Base-by-base conservation (phyloP, 2,888 invertebrate genomes). In the Pristionchus arcanus region DNA sequence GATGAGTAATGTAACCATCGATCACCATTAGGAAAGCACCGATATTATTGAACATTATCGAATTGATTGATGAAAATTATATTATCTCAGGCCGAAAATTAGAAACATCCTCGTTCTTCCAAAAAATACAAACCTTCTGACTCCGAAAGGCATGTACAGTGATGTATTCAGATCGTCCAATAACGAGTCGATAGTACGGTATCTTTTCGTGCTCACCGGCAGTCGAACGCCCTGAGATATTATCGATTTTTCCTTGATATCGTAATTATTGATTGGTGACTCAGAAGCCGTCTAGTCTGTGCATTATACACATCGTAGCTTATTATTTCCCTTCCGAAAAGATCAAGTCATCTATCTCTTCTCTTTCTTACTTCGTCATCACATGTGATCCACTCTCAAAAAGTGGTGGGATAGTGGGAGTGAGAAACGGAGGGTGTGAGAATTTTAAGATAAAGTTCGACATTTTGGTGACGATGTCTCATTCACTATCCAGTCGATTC, bases 171-270 rank as follows among this genome's bases (percentile, higher is more conserved):
- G 91, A 21, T 94, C 94, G 89, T 95, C 95, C 91, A 95, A 90
- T 77, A 95, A 89, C 63, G 93, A 92, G 87, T 94, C 93, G 90
- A 95, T 93, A 28, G 91, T 95, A 84, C 94, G 94, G 91, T 95
- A 95, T 13, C 94, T 93, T 42, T 92, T 92, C 85, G 93, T 94
- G 68, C 95, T 94, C n/a, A 95, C 91, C 15, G 95, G 95, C 49
- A 95, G 90, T 2, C 95, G 94, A 13, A 95, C 92, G 85, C 95
- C 95, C 95, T 95, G 89, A 92, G 34, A 85, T 13, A 77, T 49
- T 53, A 81, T 81, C 49, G 81, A 81, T 81, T 53, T n/a, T 81
- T 63, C n/a, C 63, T n/a, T n/a, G 63, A 63, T 63, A 63, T n/a
- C 63, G 63, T 63, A 63, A 25, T 25, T 63, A 63, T 63, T n/a